phyloP scores from a whole-genome alignment of 1,140 invertebrate species.

The Diabrotica virgifera region DNA sequence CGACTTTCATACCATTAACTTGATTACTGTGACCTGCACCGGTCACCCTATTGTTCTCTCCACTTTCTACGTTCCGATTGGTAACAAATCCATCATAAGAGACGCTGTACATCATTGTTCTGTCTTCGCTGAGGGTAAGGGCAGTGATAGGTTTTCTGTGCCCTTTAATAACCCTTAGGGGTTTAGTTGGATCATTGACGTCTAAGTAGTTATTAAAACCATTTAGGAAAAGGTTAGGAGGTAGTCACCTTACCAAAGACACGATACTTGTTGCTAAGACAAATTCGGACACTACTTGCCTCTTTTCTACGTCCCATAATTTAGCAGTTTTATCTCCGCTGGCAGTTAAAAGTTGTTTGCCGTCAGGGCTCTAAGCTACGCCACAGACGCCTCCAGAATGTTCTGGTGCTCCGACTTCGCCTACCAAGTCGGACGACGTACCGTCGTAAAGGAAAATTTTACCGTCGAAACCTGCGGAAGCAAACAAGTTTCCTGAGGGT shows the following conservation, averaged over 20 bases:
- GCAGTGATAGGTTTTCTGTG: slow-evolving; percentile 98
- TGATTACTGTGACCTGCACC: slow-evolving; percentile 92
- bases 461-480: slow-evolving; percentile 95
- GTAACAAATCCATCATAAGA: slow-evolving; percentile 91
- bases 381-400: slow-evolving; percentile 80
- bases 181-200: slow-evolving; percentile 78
- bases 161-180: slow-evolving; percentile 85
- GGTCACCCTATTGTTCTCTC: slow-evolving; percentile 47
- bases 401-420: slow-evolving; percentile 69
- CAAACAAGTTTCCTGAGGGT: slow-evolving; percentile 87
- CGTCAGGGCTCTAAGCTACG: slow-evolving; percentile 91
- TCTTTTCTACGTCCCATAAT: slow-evolving; percentile 89
- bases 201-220: slow-evolving; percentile 96
- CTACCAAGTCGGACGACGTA: slow-evolving; percentile 76
- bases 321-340: slow-evolving; percentile 98
- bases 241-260: slow-evolving; percentile 90
- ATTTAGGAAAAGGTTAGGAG: slow-evolving; percentile 88
- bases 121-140: slow-evolving; percentile 75
- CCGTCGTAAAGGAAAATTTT: slow-evolving; percentile 93
- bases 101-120: slow-evolving; percentile 81
- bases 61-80: slow-evolving; percentile 78
- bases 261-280: slow-evolving; percentile 86
- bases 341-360: slow-evolving; percentile 84
- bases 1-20: slow-evolving; percentile 81
- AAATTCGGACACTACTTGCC: slow-evolving; percentile 74